A percentile compares a stretch with the other conserved stretches of the same genome.
Evolutionary conservation across 2,113 vertebrate species (phyloP).

Genomic region (Phycodurus eques): DNA sequence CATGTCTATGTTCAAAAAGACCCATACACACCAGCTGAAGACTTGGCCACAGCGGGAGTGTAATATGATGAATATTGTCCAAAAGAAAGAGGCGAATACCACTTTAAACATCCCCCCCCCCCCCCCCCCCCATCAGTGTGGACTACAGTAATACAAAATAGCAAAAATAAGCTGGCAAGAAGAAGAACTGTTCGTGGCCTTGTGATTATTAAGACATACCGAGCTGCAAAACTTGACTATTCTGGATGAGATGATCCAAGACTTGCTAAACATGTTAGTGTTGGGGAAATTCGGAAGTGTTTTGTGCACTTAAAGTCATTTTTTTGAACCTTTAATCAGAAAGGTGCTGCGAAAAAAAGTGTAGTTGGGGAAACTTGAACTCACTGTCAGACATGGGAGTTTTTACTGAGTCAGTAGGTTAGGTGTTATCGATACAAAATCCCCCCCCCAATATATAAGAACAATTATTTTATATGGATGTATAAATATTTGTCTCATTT

Average conservation of each 20-base stretch:
- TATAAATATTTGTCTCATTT: background rate
- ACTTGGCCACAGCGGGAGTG: constrained; percentile 31
- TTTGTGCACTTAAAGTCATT: background rate
- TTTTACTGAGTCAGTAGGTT: too few relatives aligned
- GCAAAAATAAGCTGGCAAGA: background rate
- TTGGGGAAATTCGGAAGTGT: background rate
- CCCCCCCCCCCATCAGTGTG: background rate
- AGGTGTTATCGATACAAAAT: too few relatives aligned
- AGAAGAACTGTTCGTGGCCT: background rate
- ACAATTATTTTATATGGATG: too few relatives aligned
- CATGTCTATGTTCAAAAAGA: constrained; percentile 42
- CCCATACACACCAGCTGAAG: constrained; percentile 32
- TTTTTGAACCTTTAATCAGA: background rate
- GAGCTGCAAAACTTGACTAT: background rate
- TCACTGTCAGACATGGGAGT: background rate
- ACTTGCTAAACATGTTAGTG: background rate
- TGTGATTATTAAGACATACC: background rate
- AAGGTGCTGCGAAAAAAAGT: background rate
- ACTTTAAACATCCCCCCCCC: background rate
- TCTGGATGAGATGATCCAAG: background rate
- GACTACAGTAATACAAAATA: background rate
- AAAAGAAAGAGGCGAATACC: constrained; percentile 1
- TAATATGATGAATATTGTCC: constrained; percentile 2
- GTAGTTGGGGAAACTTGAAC: background rate
- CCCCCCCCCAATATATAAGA: too few relatives aligned